Percentiles rank a stretch among this genome's conserved stretches.
These are phyloP conservation scores for Lucilia cuprina DNA, from an alignment of 1,140 invertebrate species.

Conservation along the genomic window DNA sequence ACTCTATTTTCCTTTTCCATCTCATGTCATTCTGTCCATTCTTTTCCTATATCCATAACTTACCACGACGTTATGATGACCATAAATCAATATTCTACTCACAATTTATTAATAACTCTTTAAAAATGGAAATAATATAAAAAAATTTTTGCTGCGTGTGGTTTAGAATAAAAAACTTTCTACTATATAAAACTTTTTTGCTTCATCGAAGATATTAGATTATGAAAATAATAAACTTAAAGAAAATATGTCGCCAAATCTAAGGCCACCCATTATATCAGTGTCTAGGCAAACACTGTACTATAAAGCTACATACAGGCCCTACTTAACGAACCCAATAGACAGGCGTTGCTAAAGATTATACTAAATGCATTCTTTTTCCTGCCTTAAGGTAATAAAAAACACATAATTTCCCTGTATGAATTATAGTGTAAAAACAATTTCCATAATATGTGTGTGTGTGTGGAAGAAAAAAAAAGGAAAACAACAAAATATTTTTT, in stretches of 20 bases:
- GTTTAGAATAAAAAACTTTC: neutral
- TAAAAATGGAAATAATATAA: neutral
- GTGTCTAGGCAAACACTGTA: neutral
- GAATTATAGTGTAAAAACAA: neutral
- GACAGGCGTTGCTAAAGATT: neutral
- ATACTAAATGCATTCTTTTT: neutral
- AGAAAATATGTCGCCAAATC: neutral
- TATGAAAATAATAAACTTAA: neutral
- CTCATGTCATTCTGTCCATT: no score
- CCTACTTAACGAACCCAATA: neutral
- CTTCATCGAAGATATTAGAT: neutral
- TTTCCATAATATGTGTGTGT: neutral
- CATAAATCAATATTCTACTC: neutral
- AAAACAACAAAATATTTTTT: neutral
- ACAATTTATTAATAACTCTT: neutral
- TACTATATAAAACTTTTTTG: neutral
- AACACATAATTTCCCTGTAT: neutral
- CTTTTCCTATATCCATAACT: neutral
- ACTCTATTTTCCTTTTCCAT: no score
- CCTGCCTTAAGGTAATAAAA: neutral
- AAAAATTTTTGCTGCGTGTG: neutral
- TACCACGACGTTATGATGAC: neutral
- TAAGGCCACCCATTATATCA: conserved; percentile 13
- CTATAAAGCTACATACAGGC: neutral
- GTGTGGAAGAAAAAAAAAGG: no score